A percentile compares a stretch with the other conserved stretches of the same genome.
Conservation (phyloP, 2,888 invertebrate species). For the Caenorhabditis sp. region DNA sequence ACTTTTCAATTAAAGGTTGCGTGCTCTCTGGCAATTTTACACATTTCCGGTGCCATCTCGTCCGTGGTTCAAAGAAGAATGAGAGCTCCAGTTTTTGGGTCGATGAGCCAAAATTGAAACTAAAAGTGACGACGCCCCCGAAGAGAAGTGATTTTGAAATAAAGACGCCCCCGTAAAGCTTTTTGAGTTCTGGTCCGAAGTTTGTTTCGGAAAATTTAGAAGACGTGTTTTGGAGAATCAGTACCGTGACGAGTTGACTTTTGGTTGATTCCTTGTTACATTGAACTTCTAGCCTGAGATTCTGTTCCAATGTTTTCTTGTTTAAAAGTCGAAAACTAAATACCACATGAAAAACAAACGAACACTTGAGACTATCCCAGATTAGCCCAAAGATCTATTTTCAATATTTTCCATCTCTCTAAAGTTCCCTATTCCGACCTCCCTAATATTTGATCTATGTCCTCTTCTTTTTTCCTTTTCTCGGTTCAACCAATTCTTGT, state of each 20-base stretch:
- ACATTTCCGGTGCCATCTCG: slow-evolving; percentile 43
- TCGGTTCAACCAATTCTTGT: background rate
- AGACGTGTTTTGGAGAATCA: background rate
- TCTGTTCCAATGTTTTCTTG: no score
- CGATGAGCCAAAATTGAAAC: slow-evolving; percentile 26
- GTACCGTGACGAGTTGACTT: slow-evolving; percentile 15
- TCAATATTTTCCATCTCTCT: background rate
- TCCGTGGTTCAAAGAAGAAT: slow-evolving; percentile 17
- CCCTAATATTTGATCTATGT: slow-evolving; percentile 18
- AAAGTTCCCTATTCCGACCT: background rate
- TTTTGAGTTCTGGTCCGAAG: background rate
- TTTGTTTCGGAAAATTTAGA: background rate
- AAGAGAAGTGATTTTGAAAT: slow-evolving; percentile 6
- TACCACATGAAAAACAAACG: background rate
- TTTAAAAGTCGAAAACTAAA: no score
- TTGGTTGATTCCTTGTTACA: background rate
- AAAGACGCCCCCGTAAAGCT: background rate
- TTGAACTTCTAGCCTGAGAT: no score
- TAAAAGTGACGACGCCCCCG: slow-evolving; percentile 4
- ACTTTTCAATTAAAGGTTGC: slow-evolving; percentile 42
- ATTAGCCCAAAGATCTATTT: background rate
- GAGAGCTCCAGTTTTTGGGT: background rate
- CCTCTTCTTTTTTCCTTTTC: background rate
- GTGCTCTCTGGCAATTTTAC: slow-evolving; percentile 42
- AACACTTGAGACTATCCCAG: background rate